Conservation (phyloP, 2,888 invertebrate species). For the Eupithecia insigniata region DNA sequence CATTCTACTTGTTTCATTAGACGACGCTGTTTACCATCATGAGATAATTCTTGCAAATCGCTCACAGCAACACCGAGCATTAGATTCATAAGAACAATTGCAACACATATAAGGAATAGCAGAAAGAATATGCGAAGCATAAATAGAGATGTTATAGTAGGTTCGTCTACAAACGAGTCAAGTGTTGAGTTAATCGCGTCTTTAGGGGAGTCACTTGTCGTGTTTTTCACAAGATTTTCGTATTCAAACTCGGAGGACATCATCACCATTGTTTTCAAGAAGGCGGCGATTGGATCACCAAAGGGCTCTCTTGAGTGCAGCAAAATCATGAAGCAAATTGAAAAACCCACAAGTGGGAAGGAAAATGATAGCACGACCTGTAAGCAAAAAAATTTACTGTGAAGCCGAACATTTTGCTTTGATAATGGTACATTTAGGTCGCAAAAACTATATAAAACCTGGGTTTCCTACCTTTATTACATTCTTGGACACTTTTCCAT, state of each 20-base stretch:
- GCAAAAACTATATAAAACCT: neutral
- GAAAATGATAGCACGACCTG: neutral
- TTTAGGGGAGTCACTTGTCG: neutral
- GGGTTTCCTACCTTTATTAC: neutral
- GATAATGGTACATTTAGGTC: neutral
- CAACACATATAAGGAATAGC: neutral
- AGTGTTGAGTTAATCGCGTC: neutral
- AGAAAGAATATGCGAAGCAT: neutral
- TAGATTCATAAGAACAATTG: neutral
- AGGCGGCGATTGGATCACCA: slow-evolving; percentile 64
- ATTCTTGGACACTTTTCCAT: neutral
- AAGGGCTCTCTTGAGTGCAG: neutral
- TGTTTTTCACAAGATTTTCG: neutral
- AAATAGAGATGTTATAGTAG: neutral
- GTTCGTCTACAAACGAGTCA: neutral
- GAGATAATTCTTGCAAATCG: neutral
- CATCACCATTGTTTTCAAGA: slow-evolving; percentile 84
- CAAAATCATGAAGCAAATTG: neutral
- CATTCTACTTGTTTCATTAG: slow-evolving; percentile 1
- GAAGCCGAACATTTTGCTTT: neutral
- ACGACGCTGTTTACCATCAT: neutral
- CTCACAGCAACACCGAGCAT: slow-evolving; percentile 51
- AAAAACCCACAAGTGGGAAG: neutral
- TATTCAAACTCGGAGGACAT: slow-evolving; percentile 82
- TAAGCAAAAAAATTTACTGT: neutral